Evolutionary conservation across 2,797 vertebrate species (phyloP).

Genomic region (Taeniopygia guttata): DNA sequence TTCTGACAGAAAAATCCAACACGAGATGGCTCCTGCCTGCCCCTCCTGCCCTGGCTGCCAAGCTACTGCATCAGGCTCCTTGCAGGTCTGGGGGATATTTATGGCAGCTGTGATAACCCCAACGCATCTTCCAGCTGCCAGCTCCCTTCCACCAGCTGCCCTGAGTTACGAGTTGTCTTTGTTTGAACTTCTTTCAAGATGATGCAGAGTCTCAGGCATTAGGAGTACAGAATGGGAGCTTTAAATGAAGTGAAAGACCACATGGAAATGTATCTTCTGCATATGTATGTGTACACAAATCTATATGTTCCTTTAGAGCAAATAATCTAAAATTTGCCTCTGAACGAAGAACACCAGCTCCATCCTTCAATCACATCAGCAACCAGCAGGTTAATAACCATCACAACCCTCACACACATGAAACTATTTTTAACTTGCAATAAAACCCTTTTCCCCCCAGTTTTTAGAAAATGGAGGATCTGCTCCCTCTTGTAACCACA

Average conservation of each 20-base stretch:
- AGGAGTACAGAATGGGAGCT: not conserved
- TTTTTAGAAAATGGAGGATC: not conserved
- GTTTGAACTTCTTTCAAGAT: constrained; percentile 1
- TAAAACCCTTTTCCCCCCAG: not conserved
- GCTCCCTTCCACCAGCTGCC: not conserved
- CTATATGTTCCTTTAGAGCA: not conserved
- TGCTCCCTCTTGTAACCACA: not conserved
- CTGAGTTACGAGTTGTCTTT: not conserved
- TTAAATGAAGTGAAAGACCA: not conserved
- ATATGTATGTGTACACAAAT: not conserved
- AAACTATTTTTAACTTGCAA: not conserved
- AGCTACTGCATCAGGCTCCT: not conserved
- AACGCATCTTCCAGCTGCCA: not conserved
- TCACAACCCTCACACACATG: not conserved
- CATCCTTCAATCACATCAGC: not conserved
- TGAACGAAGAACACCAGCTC: not conserved
- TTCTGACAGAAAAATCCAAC: not conserved
- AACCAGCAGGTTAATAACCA: not conserved
- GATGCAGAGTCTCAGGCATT: not conserved
- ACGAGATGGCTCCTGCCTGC: not conserved
- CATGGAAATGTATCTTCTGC: not conserved
- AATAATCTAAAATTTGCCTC: not conserved
- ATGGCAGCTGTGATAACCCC: not conserved
- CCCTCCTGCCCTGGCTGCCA: not conserved
- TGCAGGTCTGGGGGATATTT: not conserved